phyloP scores from a whole-genome alignment of 1,140 invertebrate species.

The Lasioglossum albipes region DNA sequence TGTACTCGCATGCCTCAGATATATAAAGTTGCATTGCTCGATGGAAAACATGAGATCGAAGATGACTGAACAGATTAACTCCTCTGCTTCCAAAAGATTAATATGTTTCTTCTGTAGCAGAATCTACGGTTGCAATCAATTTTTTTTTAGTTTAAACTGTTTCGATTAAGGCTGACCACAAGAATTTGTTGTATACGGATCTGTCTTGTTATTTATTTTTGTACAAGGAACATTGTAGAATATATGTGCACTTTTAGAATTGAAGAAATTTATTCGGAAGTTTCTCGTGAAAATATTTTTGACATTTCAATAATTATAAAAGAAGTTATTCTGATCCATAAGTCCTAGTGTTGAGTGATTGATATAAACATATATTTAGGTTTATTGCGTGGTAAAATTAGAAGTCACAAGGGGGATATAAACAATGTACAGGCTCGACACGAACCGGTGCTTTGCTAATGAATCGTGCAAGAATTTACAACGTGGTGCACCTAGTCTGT shows the following conservation, averaged over 20 bases:
- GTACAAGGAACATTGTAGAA: too few relatives aligned
- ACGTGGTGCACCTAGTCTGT: neutral
- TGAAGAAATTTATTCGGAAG: neutral
- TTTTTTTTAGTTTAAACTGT: neutral
- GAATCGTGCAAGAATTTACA: slow-evolving; percentile 30
- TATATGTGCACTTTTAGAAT: too few relatives aligned
- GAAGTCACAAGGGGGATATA: slow-evolving; percentile 57
- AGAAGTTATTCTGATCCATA: neutral
- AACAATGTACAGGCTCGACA: slow-evolving; percentile 23
- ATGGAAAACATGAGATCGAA: neutral
- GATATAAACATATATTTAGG: slow-evolving; percentile 8
- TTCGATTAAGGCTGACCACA: too few relatives aligned
- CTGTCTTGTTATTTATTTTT: too few relatives aligned
- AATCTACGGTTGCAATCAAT: neutral
- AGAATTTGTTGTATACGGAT: too few relatives aligned
- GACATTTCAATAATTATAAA: too few relatives aligned
- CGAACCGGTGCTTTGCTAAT: slow-evolving; percentile 32
- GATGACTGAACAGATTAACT: neutral
- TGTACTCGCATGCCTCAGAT: too few relatives aligned
- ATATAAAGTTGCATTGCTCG: neutral
- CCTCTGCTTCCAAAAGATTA: too few relatives aligned
- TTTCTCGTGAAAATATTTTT: slow-evolving; percentile 1
- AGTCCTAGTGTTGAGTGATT: too few relatives aligned
- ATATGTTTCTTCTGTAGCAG: too few relatives aligned
- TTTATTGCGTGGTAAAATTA: slow-evolving; percentile 51